Evolutionary conservation across 1,140 invertebrate genomes (phyloP).

Genomic region (Lasioglossum albipes): DNA sequence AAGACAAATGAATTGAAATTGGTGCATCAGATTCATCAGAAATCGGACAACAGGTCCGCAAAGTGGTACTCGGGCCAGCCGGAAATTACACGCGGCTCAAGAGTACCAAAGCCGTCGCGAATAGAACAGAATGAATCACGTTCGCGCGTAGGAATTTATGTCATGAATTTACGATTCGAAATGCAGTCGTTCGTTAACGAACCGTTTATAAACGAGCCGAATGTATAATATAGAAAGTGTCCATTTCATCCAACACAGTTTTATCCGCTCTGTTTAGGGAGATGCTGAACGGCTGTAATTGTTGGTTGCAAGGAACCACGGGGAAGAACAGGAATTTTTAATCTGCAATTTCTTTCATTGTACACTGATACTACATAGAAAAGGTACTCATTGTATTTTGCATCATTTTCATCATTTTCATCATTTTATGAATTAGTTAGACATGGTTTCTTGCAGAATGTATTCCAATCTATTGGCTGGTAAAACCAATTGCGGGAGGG

Average conservation of each 20-base stretch:
- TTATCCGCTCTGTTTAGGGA: not conserved
- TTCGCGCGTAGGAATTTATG: slow-evolving; percentile 22
- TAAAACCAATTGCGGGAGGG: not conserved
- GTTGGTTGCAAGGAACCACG: no score
- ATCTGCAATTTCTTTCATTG: no score
- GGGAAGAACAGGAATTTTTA: no score
- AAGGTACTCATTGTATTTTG: not conserved
- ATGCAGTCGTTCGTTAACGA: slow-evolving; percentile 16
- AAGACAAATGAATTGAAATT: no score
- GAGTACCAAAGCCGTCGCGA: slow-evolving; percentile 4
- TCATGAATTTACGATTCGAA: slow-evolving; percentile 29
- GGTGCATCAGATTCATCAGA: not conserved
- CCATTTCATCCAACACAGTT: not conserved
- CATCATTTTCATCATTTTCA: not conserved
- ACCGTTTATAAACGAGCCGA: not conserved
- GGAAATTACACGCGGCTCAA: slow-evolving; percentile 11
- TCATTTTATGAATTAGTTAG: not conserved
- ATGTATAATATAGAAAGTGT: slow-evolving; percentile 17
- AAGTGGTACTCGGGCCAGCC: not conserved
- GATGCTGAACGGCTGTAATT: not conserved
- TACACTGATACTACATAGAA: no score
- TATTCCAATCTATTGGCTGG: no score
- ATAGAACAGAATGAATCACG: slow-evolving; percentile 22
- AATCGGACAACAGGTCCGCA: not conserved
- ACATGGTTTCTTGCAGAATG: slow-evolving; percentile 4